Evolutionary conservation across 2,113 vertebrate genomes (phyloP), one percentile per base, ranked within the genome.

Genomic region (Meriones unguiculatus): DNA sequence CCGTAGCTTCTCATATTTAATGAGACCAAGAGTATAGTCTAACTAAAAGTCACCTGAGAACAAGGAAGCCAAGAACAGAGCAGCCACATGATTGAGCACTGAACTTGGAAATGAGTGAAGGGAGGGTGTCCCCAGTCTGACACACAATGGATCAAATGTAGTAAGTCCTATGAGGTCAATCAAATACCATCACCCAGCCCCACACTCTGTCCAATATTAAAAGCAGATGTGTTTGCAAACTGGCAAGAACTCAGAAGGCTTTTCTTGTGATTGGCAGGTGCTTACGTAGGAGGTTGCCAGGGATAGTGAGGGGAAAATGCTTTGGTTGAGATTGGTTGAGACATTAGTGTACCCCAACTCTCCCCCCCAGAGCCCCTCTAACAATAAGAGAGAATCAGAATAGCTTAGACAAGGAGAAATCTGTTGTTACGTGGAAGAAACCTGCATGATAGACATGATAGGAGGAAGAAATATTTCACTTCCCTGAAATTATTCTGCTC

Each of bases 181-280:
- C 98, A 97, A 96, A 96, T 97, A 76, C 84, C 95, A 96, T 97
- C 98, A 98, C 97, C 97, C 96, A 98, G 95, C 90, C 93, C 93
- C 97, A 98, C 22, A 22, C 92, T 97, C 97, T 92, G 97, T 97
- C 98, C 98, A 98, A 98, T 98, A 98, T 98, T 97, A 98, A 98
- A 98, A 99, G 98, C 98, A 98, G 98, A 98, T 98, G 98, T 98
- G 24, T 98, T 98, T 96, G 62, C 84, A 97, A 97, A 97, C 97
- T 98, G 97, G 98, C 98, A 98, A 98, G 62, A 97, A 98, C 96
- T 97, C 91, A 59, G 89, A 97, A 98, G 97, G 91, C 97, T 97
- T 98, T 97, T 96, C 92, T 95, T 96, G 96, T 96, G 97, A 98
- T 96, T 97, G 98, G 87, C 96, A 96, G 89, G 77, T 80, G 32